Evolutionary conservation across 1,140 invertebrate genomes (phyloP), one percentile per base, ranked within the genome.

Genomic region (Drosophila trapezifrons): DNA sequence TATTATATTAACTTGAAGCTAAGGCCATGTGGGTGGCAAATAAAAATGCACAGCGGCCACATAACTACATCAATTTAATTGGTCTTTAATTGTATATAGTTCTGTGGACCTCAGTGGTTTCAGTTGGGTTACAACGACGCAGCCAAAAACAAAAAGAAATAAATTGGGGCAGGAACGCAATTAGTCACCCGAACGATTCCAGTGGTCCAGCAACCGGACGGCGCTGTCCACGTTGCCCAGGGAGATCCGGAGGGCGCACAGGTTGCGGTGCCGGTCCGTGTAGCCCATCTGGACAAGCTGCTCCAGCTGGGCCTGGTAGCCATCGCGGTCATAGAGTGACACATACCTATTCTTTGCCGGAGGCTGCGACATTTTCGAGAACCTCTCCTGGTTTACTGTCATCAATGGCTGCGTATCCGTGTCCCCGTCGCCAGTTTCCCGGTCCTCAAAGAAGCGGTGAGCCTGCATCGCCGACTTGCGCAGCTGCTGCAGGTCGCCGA

Each of bases 221-320:
- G 83, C 83, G 18, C 45, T 49, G 3, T 66, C 57, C 12, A 89
- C 45, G 25, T 83, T 46, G 3, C 83, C 83, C 8, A 54, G 59
- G 1, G 72, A 71, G 42, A 84, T 78, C 18, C 66, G 40, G 4
- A 89, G 51, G 2, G 83, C 83, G 18, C 37, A 55, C 2, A 77
- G 45, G 45, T 89, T 87, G 29, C 65, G 73, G 13, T 47, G 25
- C 0, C 51, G 57, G 51, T 87, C 62, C 0, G 35, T 51, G 46
- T 80, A 65, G 1, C 83, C 83, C 64, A 80, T 38, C 8, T 56
- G 57, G 18, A 29, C 35, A 9, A 87, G 51, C 18, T 78, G 49
- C 4, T 71, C 10, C 20, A 84, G 40, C 45, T 89, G 57, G 2
- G 27, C 22, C 1, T 35, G 54, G 8, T 63, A 87, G 13, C 40